Percentiles rank a stretch among this genome's conserved stretches.
Evolutionary conservation across 2,113 vertebrate genomes (phyloP).

Genomic region (Perca fluviatilis): DNA sequence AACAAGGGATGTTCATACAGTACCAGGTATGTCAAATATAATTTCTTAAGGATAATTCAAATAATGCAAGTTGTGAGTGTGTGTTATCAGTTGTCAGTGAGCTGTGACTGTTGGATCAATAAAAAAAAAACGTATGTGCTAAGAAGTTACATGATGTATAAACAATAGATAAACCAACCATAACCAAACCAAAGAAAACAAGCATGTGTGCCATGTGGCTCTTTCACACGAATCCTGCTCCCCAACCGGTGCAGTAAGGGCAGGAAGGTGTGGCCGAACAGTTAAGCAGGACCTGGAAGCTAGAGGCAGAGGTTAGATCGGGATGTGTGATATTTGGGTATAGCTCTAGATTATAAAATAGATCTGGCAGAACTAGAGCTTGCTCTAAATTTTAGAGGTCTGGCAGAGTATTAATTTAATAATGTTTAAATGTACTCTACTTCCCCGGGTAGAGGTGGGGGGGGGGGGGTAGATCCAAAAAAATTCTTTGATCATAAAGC

Average conservation of each 20-base stretch:
- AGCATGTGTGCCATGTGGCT: neutral
- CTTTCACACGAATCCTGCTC: neutral
- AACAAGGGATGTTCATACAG: neutral
- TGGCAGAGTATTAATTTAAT: too few relatives aligned
- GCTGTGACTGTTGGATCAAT: neutral
- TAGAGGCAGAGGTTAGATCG: neutral
- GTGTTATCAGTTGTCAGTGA: neutral
- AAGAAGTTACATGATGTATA: neutral
- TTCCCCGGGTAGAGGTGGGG: too few relatives aligned
- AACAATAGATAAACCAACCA: neutral
- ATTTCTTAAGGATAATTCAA: neutral
- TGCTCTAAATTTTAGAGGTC: too few relatives aligned
- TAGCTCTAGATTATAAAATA: too few relatives aligned
- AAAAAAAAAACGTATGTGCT: neutral
- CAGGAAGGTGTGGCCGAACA: neutral
- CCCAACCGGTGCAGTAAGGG: neutral
- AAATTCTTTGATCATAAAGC: too few relatives aligned
- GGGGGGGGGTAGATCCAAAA: too few relatives aligned
- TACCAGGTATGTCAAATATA: too few relatives aligned
- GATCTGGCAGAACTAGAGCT: too few relatives aligned
- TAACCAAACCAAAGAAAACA: neutral
- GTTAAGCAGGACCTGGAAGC: neutral
- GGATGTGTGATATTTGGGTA: too few relatives aligned
- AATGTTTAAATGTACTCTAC: too few relatives aligned
- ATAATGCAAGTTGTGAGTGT: neutral